Evolutionary conservation across 1,140 invertebrate species (phyloP).

Genomic region (Apis dorsata): DNA sequence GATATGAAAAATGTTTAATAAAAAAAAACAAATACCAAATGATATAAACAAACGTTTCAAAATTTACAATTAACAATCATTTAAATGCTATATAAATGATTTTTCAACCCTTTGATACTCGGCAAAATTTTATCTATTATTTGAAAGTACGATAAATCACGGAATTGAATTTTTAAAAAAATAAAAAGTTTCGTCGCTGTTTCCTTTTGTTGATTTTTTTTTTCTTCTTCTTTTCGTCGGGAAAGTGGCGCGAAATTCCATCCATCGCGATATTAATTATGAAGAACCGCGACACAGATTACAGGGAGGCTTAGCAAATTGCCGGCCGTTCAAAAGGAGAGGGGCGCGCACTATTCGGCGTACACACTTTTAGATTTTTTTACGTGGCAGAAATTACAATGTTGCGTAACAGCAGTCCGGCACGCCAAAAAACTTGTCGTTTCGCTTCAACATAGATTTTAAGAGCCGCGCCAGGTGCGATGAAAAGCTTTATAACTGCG

Average conservation of each 20-base stretch:
- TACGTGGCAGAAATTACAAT: constrained; percentile 37
- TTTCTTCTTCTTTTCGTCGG: neutral
- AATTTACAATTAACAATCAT: too few species aligned
- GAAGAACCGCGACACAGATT: constrained; percentile 4
- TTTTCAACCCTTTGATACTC: too few species aligned
- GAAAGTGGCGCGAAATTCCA: constrained; percentile 13
- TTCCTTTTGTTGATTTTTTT: neutral
- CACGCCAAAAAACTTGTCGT: constrained; percentile 32
- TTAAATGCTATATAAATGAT: too few species aligned
- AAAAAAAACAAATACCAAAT: too few species aligned
- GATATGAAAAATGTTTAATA: too few species aligned
- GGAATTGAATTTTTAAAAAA: too few species aligned
- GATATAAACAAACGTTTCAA: too few species aligned
- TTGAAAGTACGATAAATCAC: neutral
- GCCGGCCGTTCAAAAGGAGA: neutral
- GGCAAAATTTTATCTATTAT: too few species aligned
- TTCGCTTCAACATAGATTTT: neutral
- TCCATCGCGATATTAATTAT: constrained; percentile 28
- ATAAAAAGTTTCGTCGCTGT: neutral
- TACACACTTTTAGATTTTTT: constrained; percentile 23
- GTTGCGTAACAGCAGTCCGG: neutral
- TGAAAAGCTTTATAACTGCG: constrained; percentile 32
- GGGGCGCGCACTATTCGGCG: neutral
- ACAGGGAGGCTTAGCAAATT: constrained; percentile 26
- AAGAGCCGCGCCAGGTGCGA: constrained; percentile 5